phyloP scores from a whole-genome alignment of 2,888 invertebrate species.

The Ernsta delagoae region DNA sequence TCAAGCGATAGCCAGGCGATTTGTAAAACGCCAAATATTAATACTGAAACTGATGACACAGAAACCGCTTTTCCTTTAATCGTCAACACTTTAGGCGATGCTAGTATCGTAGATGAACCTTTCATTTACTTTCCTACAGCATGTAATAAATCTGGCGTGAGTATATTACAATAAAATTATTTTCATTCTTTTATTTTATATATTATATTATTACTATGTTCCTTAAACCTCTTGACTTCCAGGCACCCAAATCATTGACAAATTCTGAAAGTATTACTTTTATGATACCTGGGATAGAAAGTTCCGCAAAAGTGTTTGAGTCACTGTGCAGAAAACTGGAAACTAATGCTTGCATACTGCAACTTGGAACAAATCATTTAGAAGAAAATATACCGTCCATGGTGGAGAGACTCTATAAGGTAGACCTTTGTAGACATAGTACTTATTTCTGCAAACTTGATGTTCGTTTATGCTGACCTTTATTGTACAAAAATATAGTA shows the following conservation, averaged over 20 bases:
- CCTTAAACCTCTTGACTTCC: not conserved
- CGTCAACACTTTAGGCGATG: not conserved
- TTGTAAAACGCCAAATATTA: not conserved
- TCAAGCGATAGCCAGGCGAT: not conserved
- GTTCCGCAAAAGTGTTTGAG: not conserved
- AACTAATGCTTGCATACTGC: not conserved
- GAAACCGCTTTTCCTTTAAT: not conserved
- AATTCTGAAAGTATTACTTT: not conserved
- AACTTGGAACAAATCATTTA: not conserved
- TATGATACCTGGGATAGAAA: constrained; percentile 6
- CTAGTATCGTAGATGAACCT: not conserved
- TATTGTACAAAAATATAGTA: too few species aligned
- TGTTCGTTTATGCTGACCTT: not conserved
- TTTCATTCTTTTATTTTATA: not conserved
- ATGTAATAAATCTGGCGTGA: not conserved
- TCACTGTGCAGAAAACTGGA: not conserved
- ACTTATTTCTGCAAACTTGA: not conserved
- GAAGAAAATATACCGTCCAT: constrained; percentile 3
- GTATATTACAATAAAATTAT: not conserved
- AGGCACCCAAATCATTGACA: not conserved
- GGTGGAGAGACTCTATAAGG: constrained; percentile 2
- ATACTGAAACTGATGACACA: not conserved
- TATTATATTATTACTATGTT: too few species aligned
- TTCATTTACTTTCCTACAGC: constrained; percentile 1
- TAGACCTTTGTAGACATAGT: not conserved